phyloP scores from a whole-genome alignment of 2,888 invertebrate species.

The Leptopilina drosophilae region DNA sequence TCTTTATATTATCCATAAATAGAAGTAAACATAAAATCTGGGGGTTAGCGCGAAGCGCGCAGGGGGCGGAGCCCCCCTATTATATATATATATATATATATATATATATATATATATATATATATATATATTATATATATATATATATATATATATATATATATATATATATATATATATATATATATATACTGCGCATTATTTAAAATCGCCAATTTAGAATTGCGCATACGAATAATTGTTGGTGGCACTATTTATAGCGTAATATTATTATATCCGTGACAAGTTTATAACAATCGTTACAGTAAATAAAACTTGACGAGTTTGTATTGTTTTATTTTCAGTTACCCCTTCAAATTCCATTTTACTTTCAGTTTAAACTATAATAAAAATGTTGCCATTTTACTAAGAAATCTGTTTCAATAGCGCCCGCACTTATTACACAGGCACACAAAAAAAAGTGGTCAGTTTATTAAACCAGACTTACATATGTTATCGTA shows the following conservation, averaged over 20 bases:
- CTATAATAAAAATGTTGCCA: conserved; percentile 18
- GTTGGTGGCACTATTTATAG: not conserved
- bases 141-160: no score
- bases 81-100: no score
- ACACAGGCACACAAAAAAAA: no score
- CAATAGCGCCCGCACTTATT: not conserved
- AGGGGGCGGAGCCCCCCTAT: no score
- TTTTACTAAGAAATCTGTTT: conserved; percentile 12
- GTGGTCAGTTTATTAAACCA: no score
- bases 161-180: no score
- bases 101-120: no score
- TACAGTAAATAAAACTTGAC: conserved; percentile 8
- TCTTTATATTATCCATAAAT: no score
- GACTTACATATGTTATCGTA: no score
- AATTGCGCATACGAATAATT: not conserved
- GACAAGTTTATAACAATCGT: conserved; percentile 1
- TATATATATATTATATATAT: no score
- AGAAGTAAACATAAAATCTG: no score
- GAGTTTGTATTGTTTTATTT: not conserved
- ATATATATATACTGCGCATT: not conserved
- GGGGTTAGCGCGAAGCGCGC: no score
- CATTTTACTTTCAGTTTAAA: conserved; percentile 3
- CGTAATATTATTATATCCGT: not conserved
- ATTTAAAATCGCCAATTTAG: conserved; percentile 1
- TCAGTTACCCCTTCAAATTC: conserved; percentile 14